Evolutionary conservation across 2,888 invertebrate genomes (phyloP).

Genomic region (Rhogogaster chlorosoma): DNA sequence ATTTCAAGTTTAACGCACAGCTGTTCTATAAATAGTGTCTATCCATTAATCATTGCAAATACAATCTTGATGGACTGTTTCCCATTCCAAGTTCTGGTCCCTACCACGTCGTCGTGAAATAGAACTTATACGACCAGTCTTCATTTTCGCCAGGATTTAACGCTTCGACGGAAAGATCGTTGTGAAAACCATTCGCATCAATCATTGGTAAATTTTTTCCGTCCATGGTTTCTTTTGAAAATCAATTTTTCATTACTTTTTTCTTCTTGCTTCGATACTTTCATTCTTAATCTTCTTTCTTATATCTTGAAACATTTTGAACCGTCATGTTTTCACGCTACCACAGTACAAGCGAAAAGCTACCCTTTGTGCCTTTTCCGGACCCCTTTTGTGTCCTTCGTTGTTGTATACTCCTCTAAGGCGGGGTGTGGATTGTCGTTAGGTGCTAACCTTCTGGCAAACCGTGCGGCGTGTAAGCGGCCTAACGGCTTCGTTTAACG

Average conservation of each 20-base stretch:
- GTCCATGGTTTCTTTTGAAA: background rate
- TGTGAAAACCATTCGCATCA: constrained; percentile 35
- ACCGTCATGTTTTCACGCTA: constrained; percentile 11
- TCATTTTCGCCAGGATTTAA: background rate
- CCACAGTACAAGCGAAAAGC: background rate
- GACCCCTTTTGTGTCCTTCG: constrained; percentile 7
- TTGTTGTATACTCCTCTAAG: constrained; percentile 9
- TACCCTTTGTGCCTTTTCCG: constrained; percentile 29
- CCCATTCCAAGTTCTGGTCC: constrained; percentile 9
- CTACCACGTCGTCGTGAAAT: background rate
- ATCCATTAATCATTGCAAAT: constrained; percentile 46
- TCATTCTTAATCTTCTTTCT: background rate
- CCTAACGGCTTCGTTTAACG: constrained; percentile 37
- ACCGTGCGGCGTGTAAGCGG: constrained; percentile 34
- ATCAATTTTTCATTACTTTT: constrained; percentile 1
- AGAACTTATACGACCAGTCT: background rate
- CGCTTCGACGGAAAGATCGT: background rate
- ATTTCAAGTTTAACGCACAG: constrained; percentile 8
- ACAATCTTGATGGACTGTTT: constrained; percentile 31
- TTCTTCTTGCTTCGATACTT: background rate
- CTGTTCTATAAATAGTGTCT: constrained; percentile 17
- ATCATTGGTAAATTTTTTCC: background rate
- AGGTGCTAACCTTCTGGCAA: constrained; percentile 40
- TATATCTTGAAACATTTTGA: background rate
- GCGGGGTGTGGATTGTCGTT: constrained; percentile 18